Evolutionary conservation across 2,888 invertebrate species (phyloP).

Genomic region (Agriopis leucophaearia): DNA sequence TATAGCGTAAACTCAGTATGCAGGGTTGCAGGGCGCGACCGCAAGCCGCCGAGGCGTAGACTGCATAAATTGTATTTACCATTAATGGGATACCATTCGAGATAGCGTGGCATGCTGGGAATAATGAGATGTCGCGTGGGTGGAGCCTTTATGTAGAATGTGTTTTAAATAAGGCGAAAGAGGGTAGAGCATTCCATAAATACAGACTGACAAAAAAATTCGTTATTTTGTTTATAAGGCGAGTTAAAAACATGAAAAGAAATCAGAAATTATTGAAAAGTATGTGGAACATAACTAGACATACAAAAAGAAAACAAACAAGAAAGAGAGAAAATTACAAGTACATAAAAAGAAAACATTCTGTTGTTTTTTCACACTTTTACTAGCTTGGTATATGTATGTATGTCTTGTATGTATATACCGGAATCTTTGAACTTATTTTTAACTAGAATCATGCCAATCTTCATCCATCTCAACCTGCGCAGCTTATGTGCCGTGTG

Average conservation of each 20-base stretch:
- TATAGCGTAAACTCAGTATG: conserved; percentile 17
- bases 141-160: conserved; percentile 1
- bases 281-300: neutral
- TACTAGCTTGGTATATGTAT: too few species aligned
- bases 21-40: conserved; percentile 15
- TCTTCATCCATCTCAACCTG: too few species aligned
- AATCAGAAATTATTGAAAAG: neutral
- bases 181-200: neutral
- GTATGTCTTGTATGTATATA: too few species aligned
- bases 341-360: too few species aligned
- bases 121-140: conserved; percentile 18
- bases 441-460: too few species aligned
- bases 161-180: neutral
- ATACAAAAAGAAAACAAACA: neutral
- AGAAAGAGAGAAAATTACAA: neutral
- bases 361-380: too few species aligned
- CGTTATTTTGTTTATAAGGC: neutral
- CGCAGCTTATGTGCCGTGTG: too few species aligned
- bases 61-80: conserved; percentile 24
- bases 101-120: conserved; percentile 21
- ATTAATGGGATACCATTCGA: conserved; percentile 26
- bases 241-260: neutral
- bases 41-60: conserved; percentile 21
- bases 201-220: neutral
- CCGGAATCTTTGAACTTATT: too few species aligned